Conservation (phyloP, 2,888 invertebrate species). For the Leptopilina drosophilae region DNA sequence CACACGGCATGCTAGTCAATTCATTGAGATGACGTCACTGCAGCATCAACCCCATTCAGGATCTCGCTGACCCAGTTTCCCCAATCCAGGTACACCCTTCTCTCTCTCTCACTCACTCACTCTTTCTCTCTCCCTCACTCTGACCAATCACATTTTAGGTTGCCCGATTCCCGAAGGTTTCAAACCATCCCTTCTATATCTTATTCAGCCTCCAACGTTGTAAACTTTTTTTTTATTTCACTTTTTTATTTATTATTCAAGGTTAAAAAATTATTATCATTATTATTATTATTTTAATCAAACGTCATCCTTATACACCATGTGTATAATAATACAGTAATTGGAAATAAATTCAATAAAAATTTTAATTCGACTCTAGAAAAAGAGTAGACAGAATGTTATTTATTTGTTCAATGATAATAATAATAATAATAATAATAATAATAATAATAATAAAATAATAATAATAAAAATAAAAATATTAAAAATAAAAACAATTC, state of each 20-base stretch:
- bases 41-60: slow-evolving; percentile 72
- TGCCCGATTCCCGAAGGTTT: slow-evolving; percentile 37
- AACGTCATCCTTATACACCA: not conserved
- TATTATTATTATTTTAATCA: slow-evolving; percentile 7
- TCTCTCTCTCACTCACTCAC: slow-evolving; percentile 7
- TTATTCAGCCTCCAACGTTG: slow-evolving; percentile 23
- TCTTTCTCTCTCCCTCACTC: not conserved
- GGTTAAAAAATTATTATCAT: slow-evolving; percentile 5
- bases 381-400: too few relatives aligned
- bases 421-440: too few relatives aligned
- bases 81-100: slow-evolving; percentile 52
- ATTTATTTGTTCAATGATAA: too few relatives aligned
- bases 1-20: slow-evolving; percentile 49
- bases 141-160: slow-evolving; percentile 19
- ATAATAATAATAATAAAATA: too few relatives aligned
- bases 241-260: slow-evolving; percentile 22
- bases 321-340: not conserved
- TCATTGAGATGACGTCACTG: slow-evolving; percentile 72
- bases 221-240: not conserved
- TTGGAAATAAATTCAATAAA: too few relatives aligned
- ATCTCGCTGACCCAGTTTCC: slow-evolving; percentile 71
- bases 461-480: too few relatives aligned
- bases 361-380: too few relatives aligned
- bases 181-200: slow-evolving; percentile 7
- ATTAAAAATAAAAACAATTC: too few relatives aligned